phyloP scores from a whole-genome alignment of 2,797 vertebrate species.

The Thunnus albacares region DNA sequence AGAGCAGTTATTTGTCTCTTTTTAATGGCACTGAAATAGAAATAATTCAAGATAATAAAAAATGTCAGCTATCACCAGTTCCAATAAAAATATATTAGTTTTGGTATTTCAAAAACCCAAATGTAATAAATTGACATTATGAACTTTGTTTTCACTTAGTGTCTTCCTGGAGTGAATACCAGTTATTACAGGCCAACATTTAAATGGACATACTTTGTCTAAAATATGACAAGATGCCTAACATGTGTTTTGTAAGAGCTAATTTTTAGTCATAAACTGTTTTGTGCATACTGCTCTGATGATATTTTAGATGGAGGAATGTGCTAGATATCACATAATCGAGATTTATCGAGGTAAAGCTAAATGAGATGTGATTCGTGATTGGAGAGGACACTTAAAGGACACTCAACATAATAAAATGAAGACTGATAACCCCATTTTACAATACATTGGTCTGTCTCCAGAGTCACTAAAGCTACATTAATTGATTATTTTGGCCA shows the following conservation, averaged over 20 bases:
- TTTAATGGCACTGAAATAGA: not conserved
- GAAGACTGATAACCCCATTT: not conserved
- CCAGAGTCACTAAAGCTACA: not conserved
- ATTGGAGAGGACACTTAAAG: not conserved
- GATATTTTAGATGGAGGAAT: not conserved
- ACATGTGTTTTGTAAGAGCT: not conserved
- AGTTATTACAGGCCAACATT: not conserved
- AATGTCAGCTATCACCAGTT: not conserved
- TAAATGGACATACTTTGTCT: not conserved
- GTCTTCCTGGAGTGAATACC: not conserved
- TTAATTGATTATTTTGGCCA: not conserved
- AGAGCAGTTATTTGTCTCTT: not conserved
- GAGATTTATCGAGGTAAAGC: no score
- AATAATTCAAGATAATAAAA: not conserved
- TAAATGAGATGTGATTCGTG: not conserved
- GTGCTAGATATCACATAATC: no score
- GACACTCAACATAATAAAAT: not conserved
- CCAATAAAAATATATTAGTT: not conserved
- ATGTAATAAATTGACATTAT: not conserved
- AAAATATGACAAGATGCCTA: not conserved
- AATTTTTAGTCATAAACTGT: not conserved
- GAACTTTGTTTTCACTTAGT: not conserved
- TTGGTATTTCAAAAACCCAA: not conserved
- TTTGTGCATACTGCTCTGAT: not conserved
- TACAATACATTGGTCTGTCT: not conserved